Evolutionary conservation across 2,888 invertebrate species (phyloP).

Genomic region (Drosophila stalkeri): DNA sequence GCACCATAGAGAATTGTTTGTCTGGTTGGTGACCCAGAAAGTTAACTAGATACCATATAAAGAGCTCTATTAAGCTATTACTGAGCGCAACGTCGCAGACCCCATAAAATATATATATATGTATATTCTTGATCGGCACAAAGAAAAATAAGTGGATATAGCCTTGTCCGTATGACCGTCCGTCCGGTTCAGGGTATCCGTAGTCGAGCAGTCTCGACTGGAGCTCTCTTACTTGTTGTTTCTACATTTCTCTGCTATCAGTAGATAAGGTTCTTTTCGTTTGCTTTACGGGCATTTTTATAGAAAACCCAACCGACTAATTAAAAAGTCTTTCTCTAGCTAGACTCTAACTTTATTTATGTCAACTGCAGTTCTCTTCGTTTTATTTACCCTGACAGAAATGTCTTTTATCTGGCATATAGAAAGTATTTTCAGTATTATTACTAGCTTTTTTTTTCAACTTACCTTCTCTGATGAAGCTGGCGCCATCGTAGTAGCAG

Average conservation of each 20-base stretch:
- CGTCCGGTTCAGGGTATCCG: no score
- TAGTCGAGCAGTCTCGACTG: no score
- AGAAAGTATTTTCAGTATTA: background rate
- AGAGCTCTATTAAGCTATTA: background rate
- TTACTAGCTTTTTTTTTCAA: background rate
- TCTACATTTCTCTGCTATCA: background rate
- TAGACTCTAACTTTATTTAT: background rate
- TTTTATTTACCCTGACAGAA: background rate
- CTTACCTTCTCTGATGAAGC: constrained; percentile 83
- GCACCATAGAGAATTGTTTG: background rate
- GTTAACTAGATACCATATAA: background rate
- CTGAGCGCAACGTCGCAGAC: no score
- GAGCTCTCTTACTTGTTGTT: no score
- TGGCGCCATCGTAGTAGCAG: constrained; percentile 83
- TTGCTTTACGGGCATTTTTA: background rate
- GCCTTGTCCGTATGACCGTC: no score
- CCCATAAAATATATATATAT: no score
- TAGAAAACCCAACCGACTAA: background rate
- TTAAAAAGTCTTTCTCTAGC: background rate
- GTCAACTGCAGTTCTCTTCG: background rate
- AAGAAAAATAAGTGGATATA: no score
- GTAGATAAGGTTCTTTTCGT: background rate
- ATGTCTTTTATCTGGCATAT: background rate
- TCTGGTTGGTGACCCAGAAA: background rate
- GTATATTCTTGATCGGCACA: no score